A percentile compares a stretch with the other conserved stretches of the same genome.
These are phyloP conservation scores for Andrena bicolor DNA, from an alignment of 2,888 invertebrate genomes.

Conservation along the genomic window DNA sequence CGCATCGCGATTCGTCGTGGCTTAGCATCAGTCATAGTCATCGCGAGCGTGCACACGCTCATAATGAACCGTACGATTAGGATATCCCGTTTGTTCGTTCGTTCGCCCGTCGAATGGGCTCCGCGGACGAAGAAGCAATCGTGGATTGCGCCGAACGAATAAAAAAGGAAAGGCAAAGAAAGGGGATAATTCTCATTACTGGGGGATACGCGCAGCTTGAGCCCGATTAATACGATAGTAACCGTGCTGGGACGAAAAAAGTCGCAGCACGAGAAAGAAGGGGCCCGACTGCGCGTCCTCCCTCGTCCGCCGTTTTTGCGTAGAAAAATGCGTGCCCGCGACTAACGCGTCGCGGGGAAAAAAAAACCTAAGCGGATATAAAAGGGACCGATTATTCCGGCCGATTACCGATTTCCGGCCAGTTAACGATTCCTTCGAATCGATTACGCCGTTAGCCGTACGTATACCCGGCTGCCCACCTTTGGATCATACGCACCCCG, in stretches of 20 bases:
- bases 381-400: conserved; percentile 80
- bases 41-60: conserved; percentile 68
- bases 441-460: conserved; percentile 72
- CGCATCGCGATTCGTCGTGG: conserved; percentile 74
- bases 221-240: conserved; percentile 70
- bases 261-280: conserved; percentile 32
- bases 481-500: conserved; percentile 54
- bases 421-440: conserved; percentile 82
- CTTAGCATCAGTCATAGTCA: conserved; percentile 75
- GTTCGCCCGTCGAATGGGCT: conserved; percentile 56
- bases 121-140: conserved; percentile 53
- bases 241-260: conserved; percentile 29
- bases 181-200: conserved; percentile 73
- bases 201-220: conserved; percentile 77
- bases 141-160: conserved; percentile 52
- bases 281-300: conserved; percentile 49
- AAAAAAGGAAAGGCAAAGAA: conserved; percentile 52
- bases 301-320: conserved; percentile 60
- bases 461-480: conserved; percentile 65
- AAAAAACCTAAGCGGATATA: conserved; percentile 78
- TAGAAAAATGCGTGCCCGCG: conserved; percentile 48
- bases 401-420: conserved; percentile 82
- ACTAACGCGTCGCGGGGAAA: conserved; percentile 65
- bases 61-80: conserved; percentile 75
- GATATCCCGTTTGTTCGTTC: conserved; percentile 70